Conservation (phyloP, 2,888 invertebrate genomes). For the Tipula unca region DNA sequence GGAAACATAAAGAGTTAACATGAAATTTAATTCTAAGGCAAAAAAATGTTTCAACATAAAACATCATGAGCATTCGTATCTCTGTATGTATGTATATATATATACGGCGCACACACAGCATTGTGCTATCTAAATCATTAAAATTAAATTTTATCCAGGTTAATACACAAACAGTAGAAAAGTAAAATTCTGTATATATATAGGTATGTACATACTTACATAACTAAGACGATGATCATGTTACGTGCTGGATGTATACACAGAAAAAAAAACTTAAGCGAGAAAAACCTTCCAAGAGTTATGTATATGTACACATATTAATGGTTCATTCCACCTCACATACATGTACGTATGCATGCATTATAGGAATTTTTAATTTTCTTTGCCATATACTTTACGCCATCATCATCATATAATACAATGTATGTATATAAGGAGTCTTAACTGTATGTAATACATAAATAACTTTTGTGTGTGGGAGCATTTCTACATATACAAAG, state of each 20-base stretch:
- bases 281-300: background rate
- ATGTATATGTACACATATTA: background rate
- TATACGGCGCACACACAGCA: background rate
- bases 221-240: background rate
- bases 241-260: background rate
- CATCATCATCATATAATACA: background rate
- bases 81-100: background rate
- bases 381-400: background rate
- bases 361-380: background rate
- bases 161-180: background rate
- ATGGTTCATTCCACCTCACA: background rate
- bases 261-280: background rate
- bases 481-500: background rate
- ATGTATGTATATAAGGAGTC: too few species aligned
- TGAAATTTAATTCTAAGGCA: background rate
- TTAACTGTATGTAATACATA: background rate
- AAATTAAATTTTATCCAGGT: background rate
- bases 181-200: background rate
- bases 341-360: background rate
- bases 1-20: too few species aligned
- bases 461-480: background rate
- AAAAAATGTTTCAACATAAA: background rate
- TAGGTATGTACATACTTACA: background rate
- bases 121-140: background rate
- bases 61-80: background rate